A percentile compares a stretch with the other conserved stretches of the same genome.
Conservation (phyloP, 2,113 vertebrate species). For the Meriones unguiculatus region DNA sequence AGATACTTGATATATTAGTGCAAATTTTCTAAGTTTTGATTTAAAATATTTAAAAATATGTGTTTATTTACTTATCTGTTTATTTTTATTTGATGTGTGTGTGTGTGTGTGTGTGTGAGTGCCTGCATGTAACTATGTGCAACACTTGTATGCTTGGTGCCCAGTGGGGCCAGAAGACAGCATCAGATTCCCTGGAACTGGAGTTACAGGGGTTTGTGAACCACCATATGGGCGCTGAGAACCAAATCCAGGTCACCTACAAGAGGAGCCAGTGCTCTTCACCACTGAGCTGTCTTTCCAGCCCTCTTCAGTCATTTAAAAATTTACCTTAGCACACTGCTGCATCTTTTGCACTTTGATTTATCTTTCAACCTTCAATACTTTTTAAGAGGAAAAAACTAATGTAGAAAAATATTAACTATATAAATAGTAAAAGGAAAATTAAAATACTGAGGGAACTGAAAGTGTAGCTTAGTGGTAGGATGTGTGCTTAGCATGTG, state of each 20-base stretch:
- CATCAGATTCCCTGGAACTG: background rate
- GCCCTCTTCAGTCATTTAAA: slow-evolving; percentile 31
- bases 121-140: background rate
- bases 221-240: background rate
- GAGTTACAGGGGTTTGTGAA: background rate
- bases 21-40: slow-evolving; percentile 49
- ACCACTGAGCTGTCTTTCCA: background rate
- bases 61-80: background rate
- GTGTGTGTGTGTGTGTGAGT: background rate
- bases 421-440: slow-evolving; percentile 32
- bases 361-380: background rate
- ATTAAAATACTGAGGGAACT: slow-evolving; percentile 15
- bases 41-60: background rate
- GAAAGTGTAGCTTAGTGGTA: background rate
- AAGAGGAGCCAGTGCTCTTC: background rate
- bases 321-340: slow-evolving; percentile 21
- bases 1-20: slow-evolving; percentile 3
- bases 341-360: slow-evolving; percentile 37
- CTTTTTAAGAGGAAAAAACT: slow-evolving; percentile 29
- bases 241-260: background rate
- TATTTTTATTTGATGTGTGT: background rate
- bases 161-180: background rate
- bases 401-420: slow-evolving; percentile 53
- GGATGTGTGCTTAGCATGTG: background rate
- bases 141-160: background rate